Base-by-base conservation (phyloP, 2,113 vertebrate species). In the Pterocles gutturalis region DNA sequence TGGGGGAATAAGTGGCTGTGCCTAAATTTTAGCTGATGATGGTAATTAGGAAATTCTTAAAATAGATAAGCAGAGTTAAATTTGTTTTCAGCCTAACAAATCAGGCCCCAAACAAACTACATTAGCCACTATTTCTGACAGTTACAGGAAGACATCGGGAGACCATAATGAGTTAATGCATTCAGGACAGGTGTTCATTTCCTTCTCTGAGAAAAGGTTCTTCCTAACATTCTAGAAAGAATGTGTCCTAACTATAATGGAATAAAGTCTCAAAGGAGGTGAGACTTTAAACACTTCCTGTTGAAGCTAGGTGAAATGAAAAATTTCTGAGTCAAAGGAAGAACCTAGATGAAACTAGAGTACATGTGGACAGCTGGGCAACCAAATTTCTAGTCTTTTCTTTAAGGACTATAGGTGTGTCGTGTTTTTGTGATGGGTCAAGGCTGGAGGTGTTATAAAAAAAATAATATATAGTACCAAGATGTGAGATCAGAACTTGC, bases 351-450 rank as follows among this genome's bases (percentile, higher is more conserved):
- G 31, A 31, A 62, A 58, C 11, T 46, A 58, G 11, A 49, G 13
- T 60, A 21, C 43, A 33, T 43, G 25, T n/a, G 16, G 8, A 28
- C 4, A 3, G 11, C 17, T 70, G 25, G 34, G 19, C 33, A 38
- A 82, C 26, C 69, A 71, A 34, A 51, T 25, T 49, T 71, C 22
- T 77, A 64, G 19, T 28, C 26, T 17, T 58, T 83, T 4, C 5
- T 76, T 62, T 58, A 58, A 71, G 79, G 6, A 31, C 24, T 29
- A 11, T 2, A 43, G 20, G 6, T 48, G 31, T 45, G 26, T 5
- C 4, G 3, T 0, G 2, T 12, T 4, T 12, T 62, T 72, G 6
- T 77, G 6, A 34, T 60, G 48, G 4, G 17, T 33, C 3, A 4
- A 8, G 5, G 5, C 5, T 81, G 25, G 1, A 6, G 1, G 9